Base-by-base conservation (phyloP, 2,113 vertebrate genomes). In the Nycticorax nycticorax region DNA sequence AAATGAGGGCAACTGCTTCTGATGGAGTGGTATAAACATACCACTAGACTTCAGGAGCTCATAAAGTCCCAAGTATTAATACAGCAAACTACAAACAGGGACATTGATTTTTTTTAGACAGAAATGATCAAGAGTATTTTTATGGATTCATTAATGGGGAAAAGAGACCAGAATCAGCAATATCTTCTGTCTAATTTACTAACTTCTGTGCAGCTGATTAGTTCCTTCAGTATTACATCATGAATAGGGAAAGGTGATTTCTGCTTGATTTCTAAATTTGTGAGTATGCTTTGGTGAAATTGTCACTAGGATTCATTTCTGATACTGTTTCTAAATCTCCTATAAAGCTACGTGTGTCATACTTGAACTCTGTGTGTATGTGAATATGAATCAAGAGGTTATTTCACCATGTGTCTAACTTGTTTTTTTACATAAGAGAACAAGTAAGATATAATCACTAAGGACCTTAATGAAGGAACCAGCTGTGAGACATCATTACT, bases 401-500 rank as follows among this genome's bases (percentile, higher is more conserved):
- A 82, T 78, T 93, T 93, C 66, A 88, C 92, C 57, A 48, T 79
- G 26, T 79, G 56, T 71, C 71, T 94, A 77, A 89, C 60, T 92
- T 33, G 17, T 2, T 4, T 93, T 93, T 89, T 83, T 93, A 92
- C 78, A 76, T 79, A 76, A 73, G 20, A 87, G 57, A 92, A 59
- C 35, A 27, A 47, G 71, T 78, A 66, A 92, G 53, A 88, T 85
- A 57, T 79, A 88, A 95, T 92, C 62, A 79, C 88, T 69, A 76
- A 92, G 85, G 19, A 90, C 27, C 78, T 85, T 95, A 93, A 95
- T 90, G 91, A 93, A 91, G 85, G 35, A 85, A 59, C 90, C 71
- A 88, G 88, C 90, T 95, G 88, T 93, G 92, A 85, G 75, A 92
- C 62, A 94, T 94, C 95, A 92, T 96, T 96, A 94, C 33, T 64